These are phyloP conservation scores for Callithrix jacchus DNA, from an alignment of 2,113 vertebrate genomes.

Conservation along the genomic window DNA sequence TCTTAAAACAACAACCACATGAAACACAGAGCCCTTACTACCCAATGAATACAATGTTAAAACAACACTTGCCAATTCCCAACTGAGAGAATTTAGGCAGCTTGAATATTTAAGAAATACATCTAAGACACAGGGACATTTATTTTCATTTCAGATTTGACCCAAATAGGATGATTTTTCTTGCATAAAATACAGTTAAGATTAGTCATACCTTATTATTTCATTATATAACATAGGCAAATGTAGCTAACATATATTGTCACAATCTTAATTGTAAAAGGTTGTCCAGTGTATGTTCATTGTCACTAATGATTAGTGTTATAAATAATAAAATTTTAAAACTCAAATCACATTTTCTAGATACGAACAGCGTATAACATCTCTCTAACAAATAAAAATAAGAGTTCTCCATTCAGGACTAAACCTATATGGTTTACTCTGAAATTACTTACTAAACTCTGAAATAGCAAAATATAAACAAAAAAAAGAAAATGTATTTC, in stretches of 20 bases:
- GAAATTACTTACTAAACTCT: neutral
- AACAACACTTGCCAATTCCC: neutral
- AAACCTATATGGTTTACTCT: neutral
- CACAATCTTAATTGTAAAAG: slow-evolving; percentile 45
- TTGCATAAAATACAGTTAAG: slow-evolving; percentile 9
- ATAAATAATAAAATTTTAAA: slow-evolving; percentile 29
- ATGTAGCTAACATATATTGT: slow-evolving; percentile 8
- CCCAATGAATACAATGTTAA: neutral
- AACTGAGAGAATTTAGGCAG: neutral
- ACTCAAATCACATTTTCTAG: neutral
- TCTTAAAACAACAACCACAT: neutral
- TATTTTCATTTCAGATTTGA: neutral
- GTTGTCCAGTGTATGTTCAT: neutral
- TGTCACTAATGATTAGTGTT: neutral
- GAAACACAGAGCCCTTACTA: neutral
- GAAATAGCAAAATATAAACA: neutral
- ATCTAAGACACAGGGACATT: neutral
- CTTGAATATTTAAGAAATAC: neutral
- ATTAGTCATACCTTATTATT: slow-evolving; percentile 27
- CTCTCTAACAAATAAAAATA: neutral
- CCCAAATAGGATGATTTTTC: slow-evolving; percentile 24
- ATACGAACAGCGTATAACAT: neutral
- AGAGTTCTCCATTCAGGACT: neutral
- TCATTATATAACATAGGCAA: neutral
- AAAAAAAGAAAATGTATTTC: slow-evolving; percentile 20